Evolutionary conservation across 30 jellyfish, hydroid and myxozoan genomes (phyloP).

Genomic region (Sanderia malayensis): DNA sequence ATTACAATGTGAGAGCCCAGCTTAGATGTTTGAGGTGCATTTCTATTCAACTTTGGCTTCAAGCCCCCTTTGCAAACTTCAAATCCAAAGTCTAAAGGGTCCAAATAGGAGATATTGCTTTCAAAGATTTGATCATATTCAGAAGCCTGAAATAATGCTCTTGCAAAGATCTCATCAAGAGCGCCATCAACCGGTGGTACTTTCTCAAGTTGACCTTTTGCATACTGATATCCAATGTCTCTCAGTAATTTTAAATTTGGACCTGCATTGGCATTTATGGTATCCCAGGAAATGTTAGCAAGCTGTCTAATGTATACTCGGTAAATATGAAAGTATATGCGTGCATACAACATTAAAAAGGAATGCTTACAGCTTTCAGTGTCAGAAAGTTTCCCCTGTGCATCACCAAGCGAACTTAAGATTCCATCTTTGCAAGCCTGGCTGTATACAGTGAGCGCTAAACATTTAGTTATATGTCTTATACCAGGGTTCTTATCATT

Average conservation of each 20-base stretch:
- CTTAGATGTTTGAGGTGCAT: neutral
- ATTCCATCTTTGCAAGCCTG: constrained; percentile 11
- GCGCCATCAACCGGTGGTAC: constrained; percentile 43
- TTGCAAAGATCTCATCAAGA: too few species aligned
- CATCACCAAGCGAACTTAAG: neutral
- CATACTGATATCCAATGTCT: constrained; percentile 37
- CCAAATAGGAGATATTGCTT: constrained; percentile 1
- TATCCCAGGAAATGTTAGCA: neutral
- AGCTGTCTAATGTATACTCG: constrained; percentile 12
- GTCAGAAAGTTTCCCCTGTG: neutral
- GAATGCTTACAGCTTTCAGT: neutral
- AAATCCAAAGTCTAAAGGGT: constrained; percentile 2
- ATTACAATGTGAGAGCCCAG: neutral
- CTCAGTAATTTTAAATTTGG: constrained; percentile 34
- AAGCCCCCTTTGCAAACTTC: constrained; percentile 14
- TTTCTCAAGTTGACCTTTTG: constrained; percentile 18
- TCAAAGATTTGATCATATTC: neutral
- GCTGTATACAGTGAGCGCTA: neutral
- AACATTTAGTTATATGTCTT: neutral
- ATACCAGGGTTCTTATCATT: neutral
- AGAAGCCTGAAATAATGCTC: too few species aligned
- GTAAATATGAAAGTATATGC: constrained; percentile 24
- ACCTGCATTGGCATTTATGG: neutral
- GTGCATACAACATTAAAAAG: constrained; percentile 13
- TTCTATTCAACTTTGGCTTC: constrained; percentile 1